Conservation (phyloP, 2,797 vertebrate genomes). For the Pseudomugil gertrudae region DNA sequence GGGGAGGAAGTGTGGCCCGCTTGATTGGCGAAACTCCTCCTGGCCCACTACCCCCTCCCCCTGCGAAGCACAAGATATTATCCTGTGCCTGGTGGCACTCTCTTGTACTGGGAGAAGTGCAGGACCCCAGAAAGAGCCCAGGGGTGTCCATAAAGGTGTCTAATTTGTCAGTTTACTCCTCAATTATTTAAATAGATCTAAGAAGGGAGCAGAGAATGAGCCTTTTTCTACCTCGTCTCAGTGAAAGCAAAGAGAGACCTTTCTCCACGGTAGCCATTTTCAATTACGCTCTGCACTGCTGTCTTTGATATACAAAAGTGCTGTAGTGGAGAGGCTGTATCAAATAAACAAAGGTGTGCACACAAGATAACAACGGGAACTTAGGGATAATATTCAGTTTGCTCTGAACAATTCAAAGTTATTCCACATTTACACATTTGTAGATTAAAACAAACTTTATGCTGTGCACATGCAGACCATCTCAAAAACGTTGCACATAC, state of each 20-base stretch:
- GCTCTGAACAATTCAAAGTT: constrained; percentile 71
- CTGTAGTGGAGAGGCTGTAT: constrained; percentile 75
- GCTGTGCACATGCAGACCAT: constrained; percentile 1
- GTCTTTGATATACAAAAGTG: constrained; percentile 81
- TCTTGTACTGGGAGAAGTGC: constrained; percentile 77
- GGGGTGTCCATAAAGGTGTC: constrained; percentile 83
- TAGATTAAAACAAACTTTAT: constrained; percentile 67
- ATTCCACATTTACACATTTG: constrained; percentile 56
- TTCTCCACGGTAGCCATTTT: constrained; percentile 81
- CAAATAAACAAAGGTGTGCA: constrained; percentile 83
- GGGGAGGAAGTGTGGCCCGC: constrained; percentile 82
- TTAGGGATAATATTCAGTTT: constrained; percentile 74
- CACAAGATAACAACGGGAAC: constrained; percentile 79
- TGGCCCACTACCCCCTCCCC: constrained; percentile 68
- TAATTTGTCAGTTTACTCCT: constrained; percentile 87
- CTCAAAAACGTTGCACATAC: constrained; percentile 19
- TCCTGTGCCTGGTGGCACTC: constrained; percentile 78
- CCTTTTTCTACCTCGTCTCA: constrained; percentile 72
- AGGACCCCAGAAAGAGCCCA: constrained; percentile 79
- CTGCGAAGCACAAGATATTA: constrained; percentile 81
- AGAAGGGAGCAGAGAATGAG: constrained; percentile 77
- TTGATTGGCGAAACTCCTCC: constrained; percentile 86
- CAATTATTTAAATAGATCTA: constrained; percentile 87
- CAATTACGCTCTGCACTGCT: constrained; percentile 74
- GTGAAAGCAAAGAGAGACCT: constrained; percentile 78